Base-by-base conservation (phyloP, 2,113 vertebrate species). In the Crotalus tigris region DNA sequence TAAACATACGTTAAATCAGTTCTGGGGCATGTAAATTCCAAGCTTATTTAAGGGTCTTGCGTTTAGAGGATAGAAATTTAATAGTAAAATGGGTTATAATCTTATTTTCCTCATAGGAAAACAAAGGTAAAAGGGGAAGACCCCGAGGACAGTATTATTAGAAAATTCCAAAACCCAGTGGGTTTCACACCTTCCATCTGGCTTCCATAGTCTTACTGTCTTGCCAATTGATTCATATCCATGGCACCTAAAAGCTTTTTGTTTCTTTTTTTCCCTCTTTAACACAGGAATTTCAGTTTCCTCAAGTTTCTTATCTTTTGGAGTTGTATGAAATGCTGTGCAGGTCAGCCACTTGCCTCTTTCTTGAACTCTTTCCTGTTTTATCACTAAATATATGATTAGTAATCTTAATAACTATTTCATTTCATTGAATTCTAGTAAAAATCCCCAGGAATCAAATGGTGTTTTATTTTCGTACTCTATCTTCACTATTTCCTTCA, bases 261-360 rank as follows among this genome's bases (percentile, higher is more conserved):
- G 4, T 9, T 55, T 19, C 54, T 53, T 26, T 69, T 69, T 39
- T 86, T 8, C 6, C 61, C 21, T 92, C 94, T 21, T 95, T 86
- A 92, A 93, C 17, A 88, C 7, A 98, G 98, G 96, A 97, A 1
- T 94, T 94, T 46, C 94, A 1, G 0, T 95, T 98, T 94, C 97
- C 97, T 23, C 95, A 95, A 46, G 96, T 92, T 33, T 96, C 93
- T 81, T 96, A 21, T 91, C 97, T 98, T 49, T 93, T 91, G 0
- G 98, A 98, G 39, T 58, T 59, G 0, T 97, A 97, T 57, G 44
- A 90, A 0, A 92, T 95, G 85, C 92, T 98, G 17, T 97, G 91
- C 96, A 97, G 97, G 98, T 97, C 90, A 94, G 95, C 69, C 19
- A 1, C 85, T 15, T 46, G 1, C 29, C 58, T 49, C 17, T 29